Conservation (phyloP, 2,113 vertebrate genomes). For the Australoheros scitulus region DNA sequence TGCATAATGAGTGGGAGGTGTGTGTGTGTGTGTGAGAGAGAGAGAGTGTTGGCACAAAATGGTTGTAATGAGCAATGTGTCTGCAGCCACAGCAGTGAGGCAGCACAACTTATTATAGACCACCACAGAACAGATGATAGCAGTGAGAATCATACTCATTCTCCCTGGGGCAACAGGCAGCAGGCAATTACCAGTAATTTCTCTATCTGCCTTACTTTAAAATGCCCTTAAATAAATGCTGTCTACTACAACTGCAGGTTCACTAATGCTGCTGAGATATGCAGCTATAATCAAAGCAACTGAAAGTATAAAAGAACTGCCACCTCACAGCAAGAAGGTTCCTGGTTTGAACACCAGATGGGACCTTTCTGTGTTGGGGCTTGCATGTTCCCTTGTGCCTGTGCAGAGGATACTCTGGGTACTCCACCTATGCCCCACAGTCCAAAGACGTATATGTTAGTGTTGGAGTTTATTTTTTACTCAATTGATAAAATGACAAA, state of each 20-base stretch:
- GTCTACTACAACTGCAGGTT: background rate
- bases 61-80: constrained; percentile 25
- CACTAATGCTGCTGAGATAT: background rate
- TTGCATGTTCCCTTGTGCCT: no score
- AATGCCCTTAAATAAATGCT: constrained; percentile 9
- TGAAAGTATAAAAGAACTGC: background rate
- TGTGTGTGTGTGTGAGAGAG: background rate
- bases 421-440: no score
- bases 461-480: no score
- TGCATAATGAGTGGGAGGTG: background rate
- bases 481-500: no score
- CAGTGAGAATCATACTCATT: constrained; percentile 31
- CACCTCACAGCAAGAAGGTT: no score
- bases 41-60: background rate
- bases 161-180: constrained; percentile 3
- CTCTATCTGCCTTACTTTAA: background rate
- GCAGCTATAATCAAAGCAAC: background rate
- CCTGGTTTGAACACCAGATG: no score
- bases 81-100: constrained; percentile 3
- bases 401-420: no score
- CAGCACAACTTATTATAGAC: constrained; percentile 48
- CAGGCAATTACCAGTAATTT: constrained; percentile 42
- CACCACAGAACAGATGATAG: constrained; percentile 35
- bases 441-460: no score
- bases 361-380: no score